phyloP scores from a whole-genome alignment of 2,113 vertebrate species.

The Bubalus kerabau region DNA sequence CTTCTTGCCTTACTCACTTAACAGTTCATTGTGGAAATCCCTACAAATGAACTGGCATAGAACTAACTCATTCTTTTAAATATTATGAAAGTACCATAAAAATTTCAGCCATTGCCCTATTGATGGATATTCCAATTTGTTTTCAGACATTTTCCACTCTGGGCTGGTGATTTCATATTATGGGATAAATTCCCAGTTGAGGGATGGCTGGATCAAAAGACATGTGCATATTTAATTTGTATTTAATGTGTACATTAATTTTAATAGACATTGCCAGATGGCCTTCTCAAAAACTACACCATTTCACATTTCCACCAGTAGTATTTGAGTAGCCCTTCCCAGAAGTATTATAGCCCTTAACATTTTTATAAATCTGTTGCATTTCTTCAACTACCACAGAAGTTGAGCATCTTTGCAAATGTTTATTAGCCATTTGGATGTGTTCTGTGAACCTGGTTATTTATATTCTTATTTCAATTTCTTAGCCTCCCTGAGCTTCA shows the following conservation, averaged over 20 bases:
- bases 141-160: slow-evolving; percentile 17
- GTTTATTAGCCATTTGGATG: background rate
- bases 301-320: background rate
- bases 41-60: background rate
- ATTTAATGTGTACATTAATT: slow-evolving; percentile 15
- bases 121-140: slow-evolving; percentile 12
- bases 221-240: background rate
- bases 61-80: background rate
- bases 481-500: background rate
- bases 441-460: background rate
- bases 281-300: background rate
- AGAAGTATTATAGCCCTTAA: background rate
- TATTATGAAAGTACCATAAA: background rate
- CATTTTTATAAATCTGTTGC: background rate
- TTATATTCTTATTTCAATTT: background rate
- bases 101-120: background rate
- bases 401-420: background rate
- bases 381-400: background rate
- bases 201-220: background rate
- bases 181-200: background rate
- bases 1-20: background rate
- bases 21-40: background rate
- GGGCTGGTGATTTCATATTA: background rate
- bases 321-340: background rate
- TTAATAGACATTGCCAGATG: slow-evolving; percentile 1